phyloP scores from a whole-genome alignment of 2,113 vertebrate genomes.

The Callithrix jacchus region DNA sequence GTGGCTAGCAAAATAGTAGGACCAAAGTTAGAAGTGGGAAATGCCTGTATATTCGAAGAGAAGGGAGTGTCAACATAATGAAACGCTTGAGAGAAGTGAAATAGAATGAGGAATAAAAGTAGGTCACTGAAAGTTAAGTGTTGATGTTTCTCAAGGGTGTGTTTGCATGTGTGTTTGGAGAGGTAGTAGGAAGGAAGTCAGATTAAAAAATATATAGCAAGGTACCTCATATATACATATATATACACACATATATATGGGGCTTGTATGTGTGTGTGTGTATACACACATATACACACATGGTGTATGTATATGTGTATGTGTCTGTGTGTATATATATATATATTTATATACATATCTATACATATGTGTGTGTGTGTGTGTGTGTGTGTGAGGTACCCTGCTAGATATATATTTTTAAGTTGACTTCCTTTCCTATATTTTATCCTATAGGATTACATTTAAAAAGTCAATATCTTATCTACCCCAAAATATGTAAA shows the following conservation, averaged over 20 bases:
- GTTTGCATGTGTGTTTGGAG: background rate
- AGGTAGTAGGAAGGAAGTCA: background rate
- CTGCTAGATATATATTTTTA: too few relatives aligned
- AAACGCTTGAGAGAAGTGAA: background rate
- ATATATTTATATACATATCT: too few relatives aligned
- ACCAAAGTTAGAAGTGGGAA: background rate
- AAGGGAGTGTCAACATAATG: background rate
- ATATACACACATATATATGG: too few relatives aligned
- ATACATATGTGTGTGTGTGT: too few relatives aligned
- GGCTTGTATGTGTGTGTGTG: too few relatives aligned
- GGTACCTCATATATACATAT: background rate
- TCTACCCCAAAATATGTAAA: too few relatives aligned
- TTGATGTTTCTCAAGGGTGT: background rate
- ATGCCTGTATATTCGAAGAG: background rate
- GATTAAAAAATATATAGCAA: background rate
- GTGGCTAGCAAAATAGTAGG: accelerated
- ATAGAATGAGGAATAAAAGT: background rate
- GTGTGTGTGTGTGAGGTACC: too few relatives aligned
- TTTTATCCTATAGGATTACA: too few relatives aligned
- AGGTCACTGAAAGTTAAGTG: background rate
- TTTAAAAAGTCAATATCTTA: too few relatives aligned
- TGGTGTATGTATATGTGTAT: too few relatives aligned
- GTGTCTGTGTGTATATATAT: accelerated
- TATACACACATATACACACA: too few relatives aligned
- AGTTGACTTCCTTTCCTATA: too few relatives aligned